A percentile compares a stretch with the other conserved stretches of the same genome.
phyloP scores from a whole-genome alignment of 1,140 invertebrate species.

The Neodiprion lecontei region DNA sequence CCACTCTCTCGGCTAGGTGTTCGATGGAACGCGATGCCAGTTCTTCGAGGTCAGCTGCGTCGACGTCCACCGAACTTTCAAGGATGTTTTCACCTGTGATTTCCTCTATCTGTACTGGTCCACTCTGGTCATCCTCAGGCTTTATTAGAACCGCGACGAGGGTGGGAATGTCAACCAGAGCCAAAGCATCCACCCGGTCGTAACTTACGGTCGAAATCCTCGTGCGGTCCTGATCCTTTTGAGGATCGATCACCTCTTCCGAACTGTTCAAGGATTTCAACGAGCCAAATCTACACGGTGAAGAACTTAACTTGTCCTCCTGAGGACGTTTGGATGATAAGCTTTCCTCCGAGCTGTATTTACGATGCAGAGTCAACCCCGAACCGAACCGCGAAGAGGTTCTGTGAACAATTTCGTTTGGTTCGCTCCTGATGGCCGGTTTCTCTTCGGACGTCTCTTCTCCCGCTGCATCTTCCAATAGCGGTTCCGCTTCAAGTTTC shows the following conservation, averaged over 20 bases:
- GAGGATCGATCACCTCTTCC: neutral
- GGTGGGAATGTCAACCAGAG: constrained; percentile 49
- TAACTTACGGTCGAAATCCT: constrained; percentile 38
- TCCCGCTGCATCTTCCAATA: no score
- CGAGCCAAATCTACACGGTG: constrained; percentile 36
- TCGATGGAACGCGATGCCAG: neutral
- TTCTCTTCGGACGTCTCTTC: neutral
- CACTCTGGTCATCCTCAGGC: constrained; percentile 35
- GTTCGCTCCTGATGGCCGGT: no score
- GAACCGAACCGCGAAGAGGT: neutral
- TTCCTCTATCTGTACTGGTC: constrained; percentile 44
- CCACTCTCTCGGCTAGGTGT: no score
- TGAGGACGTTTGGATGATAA: constrained; percentile 2
- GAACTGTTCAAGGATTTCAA: constrained; percentile 35
- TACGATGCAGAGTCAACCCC: neutral
- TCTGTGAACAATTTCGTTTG: neutral
- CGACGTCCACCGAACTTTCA: constrained; percentile 35
- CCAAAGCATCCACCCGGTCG: constrained; percentile 40
- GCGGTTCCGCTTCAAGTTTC: neutral
- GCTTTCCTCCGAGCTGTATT: constrained; percentile 40
- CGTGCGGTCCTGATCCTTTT: constrained; percentile 29
- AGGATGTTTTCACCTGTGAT: constrained; percentile 39
- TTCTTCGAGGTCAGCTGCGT: constrained; percentile 22
- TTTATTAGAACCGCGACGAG: constrained; percentile 50
- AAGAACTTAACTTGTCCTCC: neutral